Percentiles rank a stretch among this genome's conserved stretches.
Conservation (phyloP, 2,113 vertebrate species). For the Thinocorus orbignyianus region DNA sequence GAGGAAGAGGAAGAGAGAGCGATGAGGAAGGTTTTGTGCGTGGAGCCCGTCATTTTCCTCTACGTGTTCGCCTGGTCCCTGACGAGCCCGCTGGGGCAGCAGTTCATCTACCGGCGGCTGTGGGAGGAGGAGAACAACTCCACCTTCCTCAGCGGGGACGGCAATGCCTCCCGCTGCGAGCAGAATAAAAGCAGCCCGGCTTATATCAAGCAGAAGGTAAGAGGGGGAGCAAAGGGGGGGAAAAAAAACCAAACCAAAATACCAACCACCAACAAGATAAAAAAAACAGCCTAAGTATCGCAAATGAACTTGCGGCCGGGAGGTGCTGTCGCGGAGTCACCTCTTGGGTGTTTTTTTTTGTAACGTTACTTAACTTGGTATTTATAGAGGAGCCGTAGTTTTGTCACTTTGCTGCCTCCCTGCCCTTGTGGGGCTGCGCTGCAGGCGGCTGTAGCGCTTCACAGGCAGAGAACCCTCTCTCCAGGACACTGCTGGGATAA, state of each 20-base stretch:
- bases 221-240: not conserved
- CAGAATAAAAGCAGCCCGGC: conserved; percentile 70
- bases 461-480: not conserved
- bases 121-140: conserved; percentile 86
- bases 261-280: not conserved
- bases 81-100: conserved; percentile 78
- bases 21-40: conserved; percentile 80
- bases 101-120: conserved; percentile 88
- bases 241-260: not conserved
- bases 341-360: not conserved
- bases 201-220: conserved; percentile 77
- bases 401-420: not conserved
- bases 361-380: not conserved
- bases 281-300: no score
- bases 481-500: not conserved
- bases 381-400: not conserved
- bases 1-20: not conserved
- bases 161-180: conserved; percentile 77
- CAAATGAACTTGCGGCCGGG: not conserved
- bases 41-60: conserved; percentile 87
- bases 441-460: not conserved
- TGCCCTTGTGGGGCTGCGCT: no score
- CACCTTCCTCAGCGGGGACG: conserved; percentile 61
- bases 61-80: conserved; percentile 81
- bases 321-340: not conserved